Evolutionary conservation across 2,888 invertebrate species (phyloP).

Genomic region (Drosophila robusta): DNA sequence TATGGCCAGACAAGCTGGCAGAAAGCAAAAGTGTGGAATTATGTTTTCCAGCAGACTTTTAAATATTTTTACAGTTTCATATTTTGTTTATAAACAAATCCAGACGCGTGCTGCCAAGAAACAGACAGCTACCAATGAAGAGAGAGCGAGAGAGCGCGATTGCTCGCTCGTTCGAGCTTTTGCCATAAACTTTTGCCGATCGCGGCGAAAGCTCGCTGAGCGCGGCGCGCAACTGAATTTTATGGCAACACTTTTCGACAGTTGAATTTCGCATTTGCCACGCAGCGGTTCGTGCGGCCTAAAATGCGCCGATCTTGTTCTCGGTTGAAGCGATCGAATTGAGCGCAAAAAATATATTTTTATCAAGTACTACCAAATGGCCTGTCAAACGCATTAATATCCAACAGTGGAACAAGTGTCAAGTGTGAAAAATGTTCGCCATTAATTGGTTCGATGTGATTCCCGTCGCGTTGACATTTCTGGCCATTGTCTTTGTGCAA

Average conservation of each 20-base stretch:
- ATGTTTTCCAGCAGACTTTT: slow-evolving; percentile 36
- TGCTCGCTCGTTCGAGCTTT: slow-evolving; percentile 43
- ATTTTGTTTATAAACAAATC: slow-evolving; percentile 75
- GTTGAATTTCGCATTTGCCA: slow-evolving; percentile 50
- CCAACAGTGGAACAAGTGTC: slow-evolving; percentile 22
- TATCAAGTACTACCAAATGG: slow-evolving; percentile 32
- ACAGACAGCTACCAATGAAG: not conserved
- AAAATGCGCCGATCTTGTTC: slow-evolving; percentile 24
- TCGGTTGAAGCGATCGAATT: slow-evolving; percentile 11
- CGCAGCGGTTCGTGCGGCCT: slow-evolving; percentile 34
- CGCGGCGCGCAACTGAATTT: not conserved
- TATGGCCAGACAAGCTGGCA: slow-evolving; percentile 20
- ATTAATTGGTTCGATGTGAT: slow-evolving; percentile 81
- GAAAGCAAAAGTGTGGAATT: slow-evolving; percentile 71
- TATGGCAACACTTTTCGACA: slow-evolving; percentile 39
- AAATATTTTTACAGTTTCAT: slow-evolving; percentile 57
- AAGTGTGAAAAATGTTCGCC: slow-evolving; percentile 53
- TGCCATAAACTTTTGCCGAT: slow-evolving; percentile 42
- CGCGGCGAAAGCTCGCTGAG: slow-evolving; percentile 13
- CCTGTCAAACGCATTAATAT: slow-evolving; percentile 25
- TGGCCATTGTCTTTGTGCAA: slow-evolving; percentile 68
- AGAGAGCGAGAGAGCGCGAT: slow-evolving; percentile 10
- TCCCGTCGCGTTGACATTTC: slow-evolving; percentile 67
- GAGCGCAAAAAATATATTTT: not conserved
- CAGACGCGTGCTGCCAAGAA: slow-evolving; percentile 54